Base-by-base conservation (phyloP, 2,113 vertebrate species). In the Pseudolaguvia tuberculata region DNA sequence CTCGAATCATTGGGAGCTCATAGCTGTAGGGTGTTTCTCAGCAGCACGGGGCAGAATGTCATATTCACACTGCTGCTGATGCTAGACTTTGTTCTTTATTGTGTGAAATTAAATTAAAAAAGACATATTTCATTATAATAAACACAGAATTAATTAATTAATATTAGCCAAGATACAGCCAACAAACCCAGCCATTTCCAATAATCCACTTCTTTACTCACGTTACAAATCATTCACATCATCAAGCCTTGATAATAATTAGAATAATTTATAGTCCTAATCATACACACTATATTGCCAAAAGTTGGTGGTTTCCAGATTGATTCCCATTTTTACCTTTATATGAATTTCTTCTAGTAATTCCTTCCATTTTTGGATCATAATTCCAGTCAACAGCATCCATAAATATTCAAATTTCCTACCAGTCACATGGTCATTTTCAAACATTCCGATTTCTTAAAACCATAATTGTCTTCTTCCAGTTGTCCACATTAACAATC, bases 11-110 rank as follows among this genome's bases (percentile, higher is more conserved):
- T 27, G 15, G 67, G 21, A 62, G 57, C 31, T 4, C 51, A n/a
- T 21, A 47, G 57, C 67, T 53, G 18, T 35, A 55, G 58, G 67
- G 31, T 63, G 52, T 69, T 31, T 39, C 45, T 59, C 25, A 74
- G 56, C 31, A 74, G 50, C 61, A 53, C 50, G 3, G 23, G 72
- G 56, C 15, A 62, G 27, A 27, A 18, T 48, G 53, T 15, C 62
- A 73, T 42, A 57, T 51, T 61, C 51, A 47, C 56, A 15, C 35
- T 11, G 47, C 57, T 10, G 57, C 23, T 52, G 14, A 27, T 21
- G 27, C 13, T 3, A 31, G 45, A n/a, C 8, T 25, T 48, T 29
- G 56, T 12, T 20, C 70, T 47, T 23, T 21, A 29, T 59, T 18
- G 13, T 9, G 1, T 20, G 29, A 29, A 11, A 29, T 8, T 17